Evolutionary conservation across 2,797 vertebrate genomes (phyloP).

Genomic region (Cyclopterus lumpus): DNA sequence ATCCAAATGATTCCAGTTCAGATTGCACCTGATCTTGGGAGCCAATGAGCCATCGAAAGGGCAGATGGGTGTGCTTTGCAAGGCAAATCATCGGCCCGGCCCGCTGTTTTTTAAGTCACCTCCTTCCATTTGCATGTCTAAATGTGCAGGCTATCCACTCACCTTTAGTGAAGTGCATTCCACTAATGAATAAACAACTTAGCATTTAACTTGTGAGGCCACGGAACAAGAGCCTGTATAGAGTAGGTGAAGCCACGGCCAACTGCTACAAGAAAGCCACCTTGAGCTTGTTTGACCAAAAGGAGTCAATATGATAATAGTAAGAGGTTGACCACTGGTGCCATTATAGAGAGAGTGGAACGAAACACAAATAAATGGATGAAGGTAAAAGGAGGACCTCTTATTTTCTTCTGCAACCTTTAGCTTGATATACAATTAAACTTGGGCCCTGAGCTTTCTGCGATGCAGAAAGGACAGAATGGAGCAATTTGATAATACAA

Average conservation of each 20-base stretch:
- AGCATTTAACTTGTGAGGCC: constrained; percentile 44
- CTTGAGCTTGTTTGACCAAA: neutral
- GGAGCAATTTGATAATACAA: too few relatives aligned
- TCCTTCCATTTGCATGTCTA: constrained; percentile 65
- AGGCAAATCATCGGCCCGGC: constrained; percentile 73
- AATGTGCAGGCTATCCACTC: constrained; percentile 53
- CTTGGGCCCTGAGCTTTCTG: too few relatives aligned
- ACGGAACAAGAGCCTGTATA: neutral
- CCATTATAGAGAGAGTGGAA: too few relatives aligned
- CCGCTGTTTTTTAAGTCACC: constrained; percentile 58
- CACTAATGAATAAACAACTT: constrained; percentile 64
- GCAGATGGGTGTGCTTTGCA: constrained; percentile 84
- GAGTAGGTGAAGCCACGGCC: neutral
- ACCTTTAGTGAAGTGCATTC: constrained; percentile 54
- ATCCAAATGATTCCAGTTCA: constrained; percentile 87
- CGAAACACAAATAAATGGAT: too few relatives aligned
- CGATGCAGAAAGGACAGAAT: too few relatives aligned
- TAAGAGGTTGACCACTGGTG: too few relatives aligned
- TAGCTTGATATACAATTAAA: too few relatives aligned
- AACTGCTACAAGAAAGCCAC: constrained; percentile 12
- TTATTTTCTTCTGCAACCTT: too few relatives aligned
- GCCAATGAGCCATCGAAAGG: constrained; percentile 86
- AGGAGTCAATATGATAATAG: neutral
- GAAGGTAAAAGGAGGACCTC: too few relatives aligned
- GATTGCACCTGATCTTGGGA: constrained; percentile 82